Conservation (phyloP, 2,797 vertebrate species). For the Cottoperca gobio region DNA sequence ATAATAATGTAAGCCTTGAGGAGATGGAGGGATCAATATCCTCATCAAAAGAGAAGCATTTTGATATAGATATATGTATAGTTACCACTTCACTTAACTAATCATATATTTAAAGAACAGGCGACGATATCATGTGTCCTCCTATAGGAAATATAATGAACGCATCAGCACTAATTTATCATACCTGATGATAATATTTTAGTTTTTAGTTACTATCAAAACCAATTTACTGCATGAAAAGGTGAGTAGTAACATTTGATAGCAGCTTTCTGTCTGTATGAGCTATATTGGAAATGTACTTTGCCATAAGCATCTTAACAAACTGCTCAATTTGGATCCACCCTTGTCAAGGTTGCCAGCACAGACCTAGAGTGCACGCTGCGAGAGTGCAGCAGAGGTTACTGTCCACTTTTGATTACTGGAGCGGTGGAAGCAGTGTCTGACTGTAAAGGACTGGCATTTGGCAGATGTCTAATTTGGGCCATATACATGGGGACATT, state of each 20-base stretch:
- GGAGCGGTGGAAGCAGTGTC: slow-evolving; percentile 33
- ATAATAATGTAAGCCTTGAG: slow-evolving; percentile 72
- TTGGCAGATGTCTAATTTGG: slow-evolving; percentile 77
- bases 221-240: slow-evolving; percentile 50
- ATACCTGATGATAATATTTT: slow-evolving; percentile 30
- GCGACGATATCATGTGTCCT: slow-evolving; percentile 11
- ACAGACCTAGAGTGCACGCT: slow-evolving; percentile 45
- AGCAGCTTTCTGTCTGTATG: slow-evolving; percentile 39
- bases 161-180: slow-evolving; percentile 39
- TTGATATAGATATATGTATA: slow-evolving; percentile 63
- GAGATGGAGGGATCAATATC: slow-evolving; percentile 71
- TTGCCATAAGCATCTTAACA: slow-evolving; percentile 58
- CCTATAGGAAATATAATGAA: slow-evolving; percentile 23
- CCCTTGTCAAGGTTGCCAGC: slow-evolving; percentile 72
- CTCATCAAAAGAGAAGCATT: slow-evolving; percentile 68
- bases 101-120: slow-evolving; percentile 38
- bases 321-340: slow-evolving; percentile 64
- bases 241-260: slow-evolving; percentile 59
- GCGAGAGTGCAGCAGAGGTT: slow-evolving; percentile 46
- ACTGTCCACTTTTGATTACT: slow-evolving; percentile 73
- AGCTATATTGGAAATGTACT: slow-evolving; percentile 46
- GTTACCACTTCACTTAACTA: slow-evolving; percentile 51
- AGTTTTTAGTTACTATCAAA: slow-evolving; percentile 53
- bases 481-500: slow-evolving; percentile 67
- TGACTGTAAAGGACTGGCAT: slow-evolving; percentile 63